Conservation (phyloP, 2,888 invertebrate genomes). For the Sialis lutaria region DNA sequence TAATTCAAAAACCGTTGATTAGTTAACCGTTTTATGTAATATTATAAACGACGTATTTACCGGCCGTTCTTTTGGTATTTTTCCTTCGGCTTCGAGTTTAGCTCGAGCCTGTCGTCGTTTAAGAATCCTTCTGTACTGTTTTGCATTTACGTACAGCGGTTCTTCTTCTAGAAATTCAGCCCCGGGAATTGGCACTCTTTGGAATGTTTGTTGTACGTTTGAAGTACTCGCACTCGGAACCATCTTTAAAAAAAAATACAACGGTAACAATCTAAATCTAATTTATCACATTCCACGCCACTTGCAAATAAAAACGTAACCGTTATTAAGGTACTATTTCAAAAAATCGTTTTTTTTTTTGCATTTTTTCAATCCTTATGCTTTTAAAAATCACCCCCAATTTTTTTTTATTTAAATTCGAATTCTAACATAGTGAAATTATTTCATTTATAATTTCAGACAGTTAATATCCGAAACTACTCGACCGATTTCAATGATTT, state of each 20-base stretch:
- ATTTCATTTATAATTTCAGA: too few relatives aligned
- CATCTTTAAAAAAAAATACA: slow-evolving; percentile 27
- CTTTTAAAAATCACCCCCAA: too few relatives aligned
- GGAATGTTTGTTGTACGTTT: slow-evolving; percentile 29
- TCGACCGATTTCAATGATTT: too few relatives aligned
- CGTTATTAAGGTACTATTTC: too few relatives aligned
- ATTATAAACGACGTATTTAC: slow-evolving; percentile 28
- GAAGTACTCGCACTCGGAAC: slow-evolving; percentile 31
- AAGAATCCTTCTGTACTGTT: slow-evolving; percentile 91
- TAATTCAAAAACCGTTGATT: slow-evolving; percentile 15
- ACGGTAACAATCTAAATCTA: not conserved
- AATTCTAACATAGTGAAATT: too few relatives aligned
- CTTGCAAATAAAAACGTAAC: too few relatives aligned
- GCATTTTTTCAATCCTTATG: too few relatives aligned
- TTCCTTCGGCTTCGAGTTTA: slow-evolving; percentile 83
- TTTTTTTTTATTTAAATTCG: too few relatives aligned
- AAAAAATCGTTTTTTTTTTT: too few relatives aligned
- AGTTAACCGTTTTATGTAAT: not conserved
- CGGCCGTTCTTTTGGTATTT: slow-evolving; percentile 91
- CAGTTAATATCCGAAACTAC: too few relatives aligned
- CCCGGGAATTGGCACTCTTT: slow-evolving; percentile 39
- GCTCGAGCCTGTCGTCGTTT: slow-evolving; percentile 89
- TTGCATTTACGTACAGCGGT: slow-evolving; percentile 94
- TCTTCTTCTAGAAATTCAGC: slow-evolving; percentile 72
- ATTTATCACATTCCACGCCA: not conserved